Percentiles rank a stretch among this genome's conserved stretches.
These are phyloP conservation scores for Syngnathus floridae DNA, from an alignment of 2,113 vertebrate species.

Conservation along the genomic window DNA sequence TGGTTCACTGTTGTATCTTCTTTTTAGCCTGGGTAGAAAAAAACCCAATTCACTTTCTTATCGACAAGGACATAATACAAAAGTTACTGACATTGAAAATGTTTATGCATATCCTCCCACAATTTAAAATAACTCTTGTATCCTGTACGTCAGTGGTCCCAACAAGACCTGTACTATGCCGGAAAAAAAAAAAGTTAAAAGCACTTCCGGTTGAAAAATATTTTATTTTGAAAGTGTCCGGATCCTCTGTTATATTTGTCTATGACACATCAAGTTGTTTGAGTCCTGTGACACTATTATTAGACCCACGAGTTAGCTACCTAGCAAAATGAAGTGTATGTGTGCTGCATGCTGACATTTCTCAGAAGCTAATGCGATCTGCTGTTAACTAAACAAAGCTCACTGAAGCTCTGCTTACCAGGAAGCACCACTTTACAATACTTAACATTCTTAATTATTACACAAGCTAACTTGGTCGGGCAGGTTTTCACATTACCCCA, in stretches of 20 bases:
- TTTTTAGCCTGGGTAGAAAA: conserved; percentile 26
- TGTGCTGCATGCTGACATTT: not conserved
- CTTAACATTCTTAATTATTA: not conserved
- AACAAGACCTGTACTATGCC: no score
- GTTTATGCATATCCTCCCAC: not conserved
- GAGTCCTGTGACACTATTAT: no score
- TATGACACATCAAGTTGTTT: no score
- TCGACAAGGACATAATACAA: not conserved
- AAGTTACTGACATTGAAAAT: not conserved
- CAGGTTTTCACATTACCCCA: not conserved
- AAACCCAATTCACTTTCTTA: not conserved
- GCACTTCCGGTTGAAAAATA: no score
- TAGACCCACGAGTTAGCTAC: no score
- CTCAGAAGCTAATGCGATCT: not conserved
- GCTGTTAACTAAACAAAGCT: not conserved
- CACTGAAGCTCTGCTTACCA: not conserved
- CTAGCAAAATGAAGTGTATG: no score
- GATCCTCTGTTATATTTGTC: no score
- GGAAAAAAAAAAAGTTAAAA: no score
- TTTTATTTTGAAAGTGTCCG: no score
- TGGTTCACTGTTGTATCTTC: conserved; percentile 10
- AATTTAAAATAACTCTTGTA: not conserved
- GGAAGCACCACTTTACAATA: not conserved
- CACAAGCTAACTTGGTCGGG: not conserved
- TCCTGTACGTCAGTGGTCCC: no score